A percentile compares a stretch with the other conserved stretches of the same genome.
Conservation (phyloP, 2,113 vertebrate species). For the Parus major region DNA sequence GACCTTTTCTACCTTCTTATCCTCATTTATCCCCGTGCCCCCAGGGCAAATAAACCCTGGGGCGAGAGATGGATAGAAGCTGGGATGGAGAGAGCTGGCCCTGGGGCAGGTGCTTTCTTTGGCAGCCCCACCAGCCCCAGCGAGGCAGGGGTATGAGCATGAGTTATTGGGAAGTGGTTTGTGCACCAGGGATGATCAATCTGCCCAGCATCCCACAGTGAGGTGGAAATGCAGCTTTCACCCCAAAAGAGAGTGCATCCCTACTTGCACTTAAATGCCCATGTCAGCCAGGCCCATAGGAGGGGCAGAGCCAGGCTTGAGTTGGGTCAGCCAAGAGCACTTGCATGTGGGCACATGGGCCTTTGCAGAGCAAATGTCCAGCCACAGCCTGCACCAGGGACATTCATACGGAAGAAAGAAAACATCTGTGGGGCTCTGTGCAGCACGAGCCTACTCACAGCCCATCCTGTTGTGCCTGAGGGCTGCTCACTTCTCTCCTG, state of each 20-base stretch:
- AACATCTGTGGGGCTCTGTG: background rate
- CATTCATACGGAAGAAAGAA: background rate
- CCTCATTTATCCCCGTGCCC: slow-evolving; percentile 45
- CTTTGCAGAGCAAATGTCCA: background rate
- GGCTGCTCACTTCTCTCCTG: background rate
- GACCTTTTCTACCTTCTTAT: slow-evolving; percentile 76
- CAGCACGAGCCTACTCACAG: background rate
- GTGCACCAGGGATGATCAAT: background rate
- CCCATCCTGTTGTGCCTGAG: background rate
- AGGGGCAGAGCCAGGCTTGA: background rate
- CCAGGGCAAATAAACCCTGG: slow-evolving; percentile 73
- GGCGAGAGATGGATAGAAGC: background rate
- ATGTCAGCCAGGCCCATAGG: fast-evolving
- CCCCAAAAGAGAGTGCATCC: background rate
- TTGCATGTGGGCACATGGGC: background rate
- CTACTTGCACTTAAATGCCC: background rate
- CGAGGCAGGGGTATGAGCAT: background rate
- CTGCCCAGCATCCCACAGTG: background rate
- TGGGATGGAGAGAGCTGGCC: background rate
- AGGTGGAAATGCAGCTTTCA: background rate
- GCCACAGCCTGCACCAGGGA: fast-evolving
- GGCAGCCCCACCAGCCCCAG: background rate
- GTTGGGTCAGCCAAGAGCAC: background rate
- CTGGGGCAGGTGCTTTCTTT: background rate
- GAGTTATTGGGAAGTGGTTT: background rate